These are phyloP conservation scores for Microcebus jonahi DNA, from an alignment of 2,113 vertebrate genomes.

Conservation along the genomic window DNA sequence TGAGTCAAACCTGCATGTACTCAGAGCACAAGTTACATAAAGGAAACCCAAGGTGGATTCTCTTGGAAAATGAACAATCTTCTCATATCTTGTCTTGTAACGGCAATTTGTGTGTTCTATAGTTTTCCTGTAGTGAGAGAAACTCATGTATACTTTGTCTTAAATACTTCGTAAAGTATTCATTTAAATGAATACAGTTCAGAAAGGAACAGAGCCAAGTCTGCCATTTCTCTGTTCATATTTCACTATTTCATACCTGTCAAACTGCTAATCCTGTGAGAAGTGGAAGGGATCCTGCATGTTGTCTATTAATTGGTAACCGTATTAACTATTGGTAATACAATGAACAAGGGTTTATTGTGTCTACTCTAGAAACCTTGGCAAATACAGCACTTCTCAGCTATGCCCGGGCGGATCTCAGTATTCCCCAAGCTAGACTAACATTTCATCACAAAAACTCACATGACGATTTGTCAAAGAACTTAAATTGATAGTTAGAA, in stretches of 20 bases:
- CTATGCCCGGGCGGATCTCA: background rate
- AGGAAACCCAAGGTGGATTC: background rate
- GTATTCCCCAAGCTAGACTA: background rate
- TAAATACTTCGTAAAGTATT: background rate
- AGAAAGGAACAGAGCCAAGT: background rate
- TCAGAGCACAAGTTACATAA: no score
- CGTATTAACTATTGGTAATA: background rate
- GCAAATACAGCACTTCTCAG: background rate
- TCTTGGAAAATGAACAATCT: background rate
- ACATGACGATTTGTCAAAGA: background rate
- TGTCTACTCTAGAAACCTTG: background rate
- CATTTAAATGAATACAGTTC: background rate
- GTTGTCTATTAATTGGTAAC: background rate
- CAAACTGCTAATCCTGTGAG: background rate
- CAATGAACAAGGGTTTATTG: background rate
- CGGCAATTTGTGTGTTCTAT: background rate
- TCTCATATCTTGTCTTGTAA: background rate
- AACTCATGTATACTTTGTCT: background rate
- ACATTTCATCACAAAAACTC: background rate
- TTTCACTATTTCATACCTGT: background rate
- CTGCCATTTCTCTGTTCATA: background rate
- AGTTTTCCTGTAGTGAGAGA: background rate
- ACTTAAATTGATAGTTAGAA: background rate
- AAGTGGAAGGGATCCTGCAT: background rate
- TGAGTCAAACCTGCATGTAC: background rate